A percentile compares a stretch with the other conserved stretches of the same genome.
These are phyloP conservation scores for Mirounga angustirostris DNA, from an alignment of 2,113 vertebrate genomes.

Conservation along the genomic window DNA sequence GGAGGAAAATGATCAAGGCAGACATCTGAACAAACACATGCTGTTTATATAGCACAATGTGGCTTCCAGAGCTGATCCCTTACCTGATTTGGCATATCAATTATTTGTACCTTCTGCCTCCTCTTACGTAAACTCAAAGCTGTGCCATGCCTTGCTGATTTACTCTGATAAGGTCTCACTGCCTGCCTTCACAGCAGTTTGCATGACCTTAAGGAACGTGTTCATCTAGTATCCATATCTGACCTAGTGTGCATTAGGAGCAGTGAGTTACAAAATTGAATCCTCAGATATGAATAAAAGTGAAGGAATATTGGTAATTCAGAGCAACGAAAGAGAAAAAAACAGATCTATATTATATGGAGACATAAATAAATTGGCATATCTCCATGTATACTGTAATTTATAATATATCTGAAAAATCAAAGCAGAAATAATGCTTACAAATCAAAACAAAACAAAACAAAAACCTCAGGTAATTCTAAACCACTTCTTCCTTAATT, in stretches of 20 bases:
- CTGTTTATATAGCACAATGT: constrained; percentile 40
- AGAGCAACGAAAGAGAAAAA: constrained; percentile 17
- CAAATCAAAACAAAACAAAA: constrained; percentile 1
- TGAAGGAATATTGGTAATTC: background rate
- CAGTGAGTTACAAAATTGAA: background rate
- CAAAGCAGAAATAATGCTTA: background rate
- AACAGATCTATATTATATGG: background rate
- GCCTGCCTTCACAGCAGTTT: background rate
- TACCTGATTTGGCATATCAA: background rate
- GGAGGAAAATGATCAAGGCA: constrained; percentile 41
- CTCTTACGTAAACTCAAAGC: constrained; percentile 47
- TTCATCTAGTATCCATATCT: background rate
- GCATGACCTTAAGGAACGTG: background rate
- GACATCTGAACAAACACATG: background rate
- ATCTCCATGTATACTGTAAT: background rate
- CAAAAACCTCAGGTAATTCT: background rate
- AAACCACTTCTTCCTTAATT: background rate
- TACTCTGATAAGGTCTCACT: constrained; percentile 25
- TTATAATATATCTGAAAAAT: background rate
- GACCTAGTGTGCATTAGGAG: background rate
- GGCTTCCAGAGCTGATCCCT: constrained; percentile 49
- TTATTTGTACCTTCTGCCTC: constrained; percentile 1
- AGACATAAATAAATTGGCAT: background rate
- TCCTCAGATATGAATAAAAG: background rate
- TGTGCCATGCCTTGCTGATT: background rate